phyloP scores from a whole-genome alignment of 2,113 vertebrate genomes.

The Lycaon pictus region DNA sequence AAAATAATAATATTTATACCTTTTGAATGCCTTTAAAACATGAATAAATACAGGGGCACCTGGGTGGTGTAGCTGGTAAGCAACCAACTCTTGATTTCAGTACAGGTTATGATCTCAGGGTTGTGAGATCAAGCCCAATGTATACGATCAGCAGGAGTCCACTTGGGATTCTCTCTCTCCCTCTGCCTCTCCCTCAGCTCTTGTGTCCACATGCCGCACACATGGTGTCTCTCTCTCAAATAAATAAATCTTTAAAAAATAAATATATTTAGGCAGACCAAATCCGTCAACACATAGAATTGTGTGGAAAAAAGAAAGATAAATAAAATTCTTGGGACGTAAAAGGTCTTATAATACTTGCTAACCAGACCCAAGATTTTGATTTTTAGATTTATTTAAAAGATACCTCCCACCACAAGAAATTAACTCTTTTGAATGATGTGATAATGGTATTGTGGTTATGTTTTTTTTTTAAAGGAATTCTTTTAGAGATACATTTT shows the following conservation, averaged over 20 bases:
- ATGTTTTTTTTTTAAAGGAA: not conserved
- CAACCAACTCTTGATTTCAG: too few species aligned
- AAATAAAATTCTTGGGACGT: not conserved
- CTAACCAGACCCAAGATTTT: not conserved
- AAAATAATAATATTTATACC: too few species aligned
- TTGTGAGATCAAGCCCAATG: not conserved
- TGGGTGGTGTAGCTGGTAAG: too few species aligned
- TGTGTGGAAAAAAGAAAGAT: not conserved
- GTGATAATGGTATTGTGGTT: not conserved
- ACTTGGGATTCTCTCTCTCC: too few species aligned
- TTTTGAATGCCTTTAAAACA: too few species aligned
- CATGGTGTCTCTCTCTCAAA: not conserved
- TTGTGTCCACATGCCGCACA: not conserved
- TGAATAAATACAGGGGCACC: too few species aligned
- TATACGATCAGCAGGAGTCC: not conserved
- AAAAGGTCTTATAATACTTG: not conserved
- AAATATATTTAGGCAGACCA: not conserved
- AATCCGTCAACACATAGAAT: not conserved
- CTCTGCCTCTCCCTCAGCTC: not conserved
- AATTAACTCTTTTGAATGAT: not conserved
- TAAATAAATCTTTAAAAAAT: not conserved
- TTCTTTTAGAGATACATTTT: slow-evolving; percentile 30
- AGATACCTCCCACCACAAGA: not conserved
- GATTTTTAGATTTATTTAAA: slow-evolving; percentile 45
- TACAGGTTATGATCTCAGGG: not conserved